Base-by-base conservation (phyloP, 2,113 vertebrate species). In the Apeltes quadracus region DNA sequence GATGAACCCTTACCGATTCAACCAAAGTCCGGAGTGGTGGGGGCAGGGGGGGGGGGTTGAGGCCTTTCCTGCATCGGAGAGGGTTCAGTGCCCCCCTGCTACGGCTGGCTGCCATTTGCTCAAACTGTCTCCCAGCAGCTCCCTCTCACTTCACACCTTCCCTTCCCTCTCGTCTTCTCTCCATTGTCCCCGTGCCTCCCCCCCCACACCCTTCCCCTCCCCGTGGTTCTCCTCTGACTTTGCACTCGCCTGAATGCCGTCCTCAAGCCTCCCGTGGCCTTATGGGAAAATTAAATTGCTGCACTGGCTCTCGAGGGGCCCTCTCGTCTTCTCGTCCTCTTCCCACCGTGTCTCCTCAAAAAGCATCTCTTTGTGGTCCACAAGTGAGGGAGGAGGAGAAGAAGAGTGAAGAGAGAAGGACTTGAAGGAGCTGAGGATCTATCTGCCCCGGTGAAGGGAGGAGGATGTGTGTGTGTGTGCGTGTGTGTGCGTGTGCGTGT, bases 261-360 rank as follows among this genome's bases (percentile, higher is more conserved):
- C 81, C 72, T 76, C 78, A 81, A 86, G 84, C 83, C 59, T 78
- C 77, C 51, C 1, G 18, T 46, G 56, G 79, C 79, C 79, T 82
- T 76, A 74, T 61, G 75, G 71, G 62, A 87, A 88, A 82, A 85
- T 75, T 43, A 79, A 87, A 76, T 50, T 62, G 76, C 69, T 76
- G 25, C 69, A 46, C 46, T 18, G 61, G 65, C 59, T 63, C 75
- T 32, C 12, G 65, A 84, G 83, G 69, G 53, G 41, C 75, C 57
- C 58, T 63, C 73, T 69, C 48, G 27, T 65, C 38, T 34, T 32
- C 58, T 43, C 50, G 29, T 53, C 41, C 56, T 77, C 72, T 44
- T 69, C 71, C 65, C 54, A 61, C 13, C 61, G 64, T 71, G 39
- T 44, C 78, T 68, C 25, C 72, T 84, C 39, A 66, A 75, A 81